Evolutionary conservation across 2,888 invertebrate genomes (phyloP), one percentile per base, ranked within the genome.

Genomic region (Rhaphigaster nebulosa): DNA sequence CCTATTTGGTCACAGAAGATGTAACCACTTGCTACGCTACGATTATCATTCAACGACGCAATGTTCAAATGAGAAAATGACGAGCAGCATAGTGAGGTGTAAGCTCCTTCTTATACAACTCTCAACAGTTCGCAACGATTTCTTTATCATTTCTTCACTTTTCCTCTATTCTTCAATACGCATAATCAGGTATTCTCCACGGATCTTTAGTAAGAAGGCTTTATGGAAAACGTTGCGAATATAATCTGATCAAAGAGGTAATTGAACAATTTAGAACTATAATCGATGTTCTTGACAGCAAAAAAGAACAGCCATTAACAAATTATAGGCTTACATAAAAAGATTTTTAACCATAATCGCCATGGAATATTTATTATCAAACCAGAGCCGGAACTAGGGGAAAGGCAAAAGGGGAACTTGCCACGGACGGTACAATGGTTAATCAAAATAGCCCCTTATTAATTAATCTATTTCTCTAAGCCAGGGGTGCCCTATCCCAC

Each of bases 1-100:
- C 10, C n/a, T 60, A 65, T 65, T 76, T 15, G 70, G 70, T 76
- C 70, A 76, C 20, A 34, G 70, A 38, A 76, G 70, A 76, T 76
- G 70, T 76, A 76, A 76, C 70, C 34, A 20, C 70, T 76, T n/a
- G 38, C 29, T 18, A 65, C 29, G 65, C 34, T 76, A 20, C 3
- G 34, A 38, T 76, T 76, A 38, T 38, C 10, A 76, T 76, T 38
- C 70, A 76, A 20, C 70, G 23, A 76, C 34, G 70, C 70, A 38
- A 76, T 38, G 70, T 76, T 76, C 70, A 76, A 76, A 76, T 76
- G 70, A 76, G 70, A 76, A 76, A 76, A 76, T 76, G 70, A 76
- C 70, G 70, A 76, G 70, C 34, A 10, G 29, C 65, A 29, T 29
- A 29, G 65, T 3, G 29, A 65, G 18, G 70, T 76, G 34, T 76